Evolutionary conservation across 2,113 vertebrate genomes (phyloP).

Genomic region (Macroglossus sobrinus): DNA sequence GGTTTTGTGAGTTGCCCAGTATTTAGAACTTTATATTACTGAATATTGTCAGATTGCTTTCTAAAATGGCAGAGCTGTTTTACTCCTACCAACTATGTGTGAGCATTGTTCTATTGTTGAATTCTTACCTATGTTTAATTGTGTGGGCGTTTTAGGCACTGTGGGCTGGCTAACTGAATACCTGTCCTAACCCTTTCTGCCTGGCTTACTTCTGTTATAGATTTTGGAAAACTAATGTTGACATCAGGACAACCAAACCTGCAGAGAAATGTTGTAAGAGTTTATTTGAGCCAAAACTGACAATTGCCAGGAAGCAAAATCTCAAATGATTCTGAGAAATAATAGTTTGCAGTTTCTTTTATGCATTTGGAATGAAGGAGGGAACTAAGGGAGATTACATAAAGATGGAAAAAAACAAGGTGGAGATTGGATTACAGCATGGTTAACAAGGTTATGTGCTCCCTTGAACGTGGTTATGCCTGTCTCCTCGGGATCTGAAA

Average conservation of each 20-base stretch:
- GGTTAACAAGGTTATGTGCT: not conserved
- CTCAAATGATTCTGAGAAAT: not conserved
- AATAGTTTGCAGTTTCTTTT: not conserved
- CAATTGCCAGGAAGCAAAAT: not conserved
- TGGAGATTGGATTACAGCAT: not conserved
- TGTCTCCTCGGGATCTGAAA: too few relatives aligned
- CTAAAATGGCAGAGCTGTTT: not conserved
- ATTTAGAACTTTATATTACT: not conserved
- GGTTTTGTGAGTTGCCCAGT: not conserved
- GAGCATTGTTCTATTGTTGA: not conserved
- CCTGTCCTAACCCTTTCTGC: not conserved
- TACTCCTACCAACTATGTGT: not conserved
- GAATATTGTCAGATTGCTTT: not conserved
- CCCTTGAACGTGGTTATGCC: too few relatives aligned
- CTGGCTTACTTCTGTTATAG: not conserved
- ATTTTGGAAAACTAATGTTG: not conserved
- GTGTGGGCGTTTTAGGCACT: not conserved
- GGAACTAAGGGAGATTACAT: not conserved
- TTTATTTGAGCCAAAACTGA: not conserved
- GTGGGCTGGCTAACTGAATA: not conserved
- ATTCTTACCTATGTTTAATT: not conserved
- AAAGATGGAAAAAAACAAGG: not conserved
- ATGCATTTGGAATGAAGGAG: not conserved
- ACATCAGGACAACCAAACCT: not conserved
- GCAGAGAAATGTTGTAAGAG: not conserved